These are phyloP conservation scores for Allophyes oxyacanthae DNA, from an alignment of 2,888 invertebrate species.

Conservation along the genomic window DNA sequence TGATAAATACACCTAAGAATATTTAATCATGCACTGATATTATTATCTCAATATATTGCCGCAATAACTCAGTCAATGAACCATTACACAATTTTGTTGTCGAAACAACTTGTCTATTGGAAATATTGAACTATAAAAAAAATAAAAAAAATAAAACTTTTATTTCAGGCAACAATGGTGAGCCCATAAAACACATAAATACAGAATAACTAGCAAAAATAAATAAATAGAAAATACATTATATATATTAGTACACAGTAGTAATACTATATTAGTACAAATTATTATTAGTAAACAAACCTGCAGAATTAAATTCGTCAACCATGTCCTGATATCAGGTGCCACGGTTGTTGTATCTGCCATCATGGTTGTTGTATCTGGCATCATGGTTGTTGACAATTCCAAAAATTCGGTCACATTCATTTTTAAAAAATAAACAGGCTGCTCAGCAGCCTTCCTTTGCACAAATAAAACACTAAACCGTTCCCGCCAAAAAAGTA, in stretches of 20 bases:
- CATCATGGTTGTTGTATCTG: slow-evolving; percentile 58
- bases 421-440: slow-evolving; percentile 61
- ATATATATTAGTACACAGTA: too few species aligned
- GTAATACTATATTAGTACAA: too few species aligned
- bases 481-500: slow-evolving; percentile 57
- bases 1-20: not conserved
- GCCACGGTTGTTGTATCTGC: slow-evolving; percentile 61
- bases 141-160: too few species aligned
- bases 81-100: slow-evolving; percentile 40
- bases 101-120: slow-evolving; percentile 29
- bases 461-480: slow-evolving; percentile 50
- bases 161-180: too few species aligned
- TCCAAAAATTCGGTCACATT: slow-evolving; percentile 66
- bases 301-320: slow-evolving; percentile 75
- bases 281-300: slow-evolving; percentile 65
- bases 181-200: too few species aligned
- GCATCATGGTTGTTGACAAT: slow-evolving; percentile 51
- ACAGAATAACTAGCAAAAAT: too few species aligned
- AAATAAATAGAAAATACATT: too few species aligned
- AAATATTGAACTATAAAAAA: slow-evolving; percentile 17
- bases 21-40: slow-evolving; percentile 17
- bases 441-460: slow-evolving; percentile 33
- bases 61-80: slow-evolving; percentile 39
- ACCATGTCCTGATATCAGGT: slow-evolving; percentile 75
- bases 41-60: slow-evolving; percentile 31